A percentile compares a stretch with the other conserved stretches of the same genome.
Evolutionary conservation across 1,140 invertebrate species (phyloP).

Genomic region (Danaus melanippus): DNA sequence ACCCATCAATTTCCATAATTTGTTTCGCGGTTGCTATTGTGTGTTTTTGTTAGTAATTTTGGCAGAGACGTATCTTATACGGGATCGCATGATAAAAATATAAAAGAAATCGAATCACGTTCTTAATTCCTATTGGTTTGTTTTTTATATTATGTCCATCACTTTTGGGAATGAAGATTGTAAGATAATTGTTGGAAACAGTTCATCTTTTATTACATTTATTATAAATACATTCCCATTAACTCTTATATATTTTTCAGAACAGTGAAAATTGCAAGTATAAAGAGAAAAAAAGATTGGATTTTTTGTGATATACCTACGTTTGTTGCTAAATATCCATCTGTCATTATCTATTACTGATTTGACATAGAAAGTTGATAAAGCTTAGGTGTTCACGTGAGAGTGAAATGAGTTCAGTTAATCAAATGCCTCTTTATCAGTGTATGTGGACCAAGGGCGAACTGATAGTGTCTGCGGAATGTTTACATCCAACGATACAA

Average conservation of each 20-base stretch:
- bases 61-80: constrained; percentile 41
- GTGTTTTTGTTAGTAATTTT: constrained; percentile 38
- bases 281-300: too few species aligned
- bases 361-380: too few species aligned
- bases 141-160: constrained; percentile 20
- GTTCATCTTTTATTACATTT: too few species aligned
- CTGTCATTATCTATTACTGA: too few species aligned
- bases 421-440: constrained; percentile 45
- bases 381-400: constrained; percentile 1
- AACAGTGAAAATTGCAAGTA: too few species aligned
- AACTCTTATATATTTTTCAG: too few species aligned
- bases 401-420: constrained; percentile 17
- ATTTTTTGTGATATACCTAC: too few species aligned
- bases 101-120: constrained; percentile 60
- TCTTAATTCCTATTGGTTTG: constrained; percentile 45
- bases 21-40: constrained; percentile 34
- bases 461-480: not conserved
- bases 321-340: too few species aligned
- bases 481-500: too few species aligned
- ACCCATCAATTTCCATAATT: constrained; percentile 20
- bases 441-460: constrained; percentile 63
- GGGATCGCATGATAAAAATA: constrained; percentile 21
- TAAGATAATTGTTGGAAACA: too few species aligned
- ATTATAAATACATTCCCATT: too few species aligned
- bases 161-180: too few species aligned